Base-by-base conservation (phyloP, 1,140 invertebrate species). In the Cardiocondyla obscurior region DNA sequence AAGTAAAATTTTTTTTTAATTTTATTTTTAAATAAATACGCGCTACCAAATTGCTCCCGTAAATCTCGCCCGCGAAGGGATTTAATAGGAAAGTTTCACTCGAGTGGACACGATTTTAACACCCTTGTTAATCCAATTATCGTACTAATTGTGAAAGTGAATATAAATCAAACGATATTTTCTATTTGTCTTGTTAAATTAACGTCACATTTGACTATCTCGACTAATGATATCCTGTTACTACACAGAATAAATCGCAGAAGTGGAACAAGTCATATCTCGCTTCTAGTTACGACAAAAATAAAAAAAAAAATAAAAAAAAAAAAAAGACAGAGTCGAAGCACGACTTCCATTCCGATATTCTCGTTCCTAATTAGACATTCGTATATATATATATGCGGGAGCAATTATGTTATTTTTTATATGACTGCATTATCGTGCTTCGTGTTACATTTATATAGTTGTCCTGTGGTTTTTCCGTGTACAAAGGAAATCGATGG, bases 111-210 rank as follows among this genome's bases (percentile, higher is more conserved):
- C 10, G 39, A 30, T 60, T 67, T 60, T 79, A 79, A 83, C 42
- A 60, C 60, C 10, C 49, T 83, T 79, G 28, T 25, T 69, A 83
- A 83, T 79, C 74, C 62, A 83, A 69, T 79, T 83, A 82, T 28
- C 14, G n/a, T 53, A 19, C 36, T 81, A 81, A 81, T 73, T 81
- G 55, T 25, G 42, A 81, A 16, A 72, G 60, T 67, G 46, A 19
- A 12, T n/a, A 53, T 77, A 49, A 39, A 53, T 51, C 33, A 51
- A 22, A 53, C 53, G 10, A 4, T n/a, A 49, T 51, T 64, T 64
- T 64, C 12, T 55, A 39, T 42, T 12, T 7, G 22, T 53, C 22
- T 30, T 46, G 36, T 39, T 65, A 36, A 36, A 65, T 76, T 49
- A 49, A 19, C 16, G 30, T 51, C 22, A 51, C 62, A 42, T 76